phyloP scores from a whole-genome alignment of 2,797 vertebrate genomes.

The Poecilia gillii region DNA sequence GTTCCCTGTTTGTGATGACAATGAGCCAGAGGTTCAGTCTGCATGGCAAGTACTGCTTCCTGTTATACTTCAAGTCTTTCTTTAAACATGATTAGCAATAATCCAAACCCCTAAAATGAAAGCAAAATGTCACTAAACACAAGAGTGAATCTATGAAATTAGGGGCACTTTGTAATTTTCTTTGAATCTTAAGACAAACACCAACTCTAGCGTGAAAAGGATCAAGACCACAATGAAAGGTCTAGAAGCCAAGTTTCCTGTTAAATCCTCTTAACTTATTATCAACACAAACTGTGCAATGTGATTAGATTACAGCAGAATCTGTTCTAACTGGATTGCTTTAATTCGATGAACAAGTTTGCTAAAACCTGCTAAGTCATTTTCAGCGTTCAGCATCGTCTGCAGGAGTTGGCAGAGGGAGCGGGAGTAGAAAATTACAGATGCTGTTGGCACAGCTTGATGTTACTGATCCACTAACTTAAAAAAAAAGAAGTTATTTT shows the following conservation, averaged over 20 bases:
- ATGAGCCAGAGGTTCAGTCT: too few species aligned
- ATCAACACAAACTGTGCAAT: slow-evolving; percentile 21
- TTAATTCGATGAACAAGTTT: slow-evolving; percentile 1
- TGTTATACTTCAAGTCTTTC: neutral
- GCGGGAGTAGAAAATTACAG: slow-evolving; percentile 16
- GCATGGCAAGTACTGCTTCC: neutral
- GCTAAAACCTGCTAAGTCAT: slow-evolving; percentile 25
- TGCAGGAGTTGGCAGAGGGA: slow-evolving; percentile 26
- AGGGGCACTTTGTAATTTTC: neutral
- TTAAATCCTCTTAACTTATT: slow-evolving; percentile 25
- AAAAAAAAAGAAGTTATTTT: neutral
- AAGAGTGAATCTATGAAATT: neutral
- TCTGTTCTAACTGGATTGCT: slow-evolving; percentile 52
- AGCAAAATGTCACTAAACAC: neutral
- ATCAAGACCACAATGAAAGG: neutral
- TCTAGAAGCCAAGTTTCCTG: neutral
- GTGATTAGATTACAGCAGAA: slow-evolving; percentile 45
- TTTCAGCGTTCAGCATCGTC: slow-evolving; percentile 35
- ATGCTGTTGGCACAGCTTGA: slow-evolving; percentile 12
- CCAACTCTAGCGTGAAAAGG: neutral
- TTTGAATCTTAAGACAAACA: neutral
- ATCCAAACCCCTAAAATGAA: neutral
- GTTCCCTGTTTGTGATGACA: neutral
- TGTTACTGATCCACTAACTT: slow-evolving; percentile 5
- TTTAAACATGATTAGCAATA: neutral